Evolutionary conservation across 2,113 vertebrate species (phyloP).

Genomic region (Leptosomus discolor): DNA sequence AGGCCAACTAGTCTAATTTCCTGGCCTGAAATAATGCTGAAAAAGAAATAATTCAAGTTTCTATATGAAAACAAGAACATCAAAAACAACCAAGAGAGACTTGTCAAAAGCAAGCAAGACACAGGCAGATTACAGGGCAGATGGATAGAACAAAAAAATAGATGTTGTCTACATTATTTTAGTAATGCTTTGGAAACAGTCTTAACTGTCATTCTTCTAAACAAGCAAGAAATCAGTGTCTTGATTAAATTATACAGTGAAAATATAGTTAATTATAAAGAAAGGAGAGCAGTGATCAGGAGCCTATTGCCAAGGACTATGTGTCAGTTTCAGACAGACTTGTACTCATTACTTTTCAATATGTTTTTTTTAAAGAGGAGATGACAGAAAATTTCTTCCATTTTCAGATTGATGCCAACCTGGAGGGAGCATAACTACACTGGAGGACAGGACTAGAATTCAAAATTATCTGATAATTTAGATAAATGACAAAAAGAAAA

Average conservation of each 20-base stretch:
- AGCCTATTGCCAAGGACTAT: background rate
- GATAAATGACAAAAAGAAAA: background rate
- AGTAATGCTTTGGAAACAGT: background rate
- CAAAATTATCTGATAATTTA: background rate
- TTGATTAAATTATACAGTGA: background rate
- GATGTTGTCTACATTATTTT: background rate
- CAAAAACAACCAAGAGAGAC: background rate
- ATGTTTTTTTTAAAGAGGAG: background rate
- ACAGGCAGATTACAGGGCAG: background rate
- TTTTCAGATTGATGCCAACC: background rate
- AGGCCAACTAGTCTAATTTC: background rate
- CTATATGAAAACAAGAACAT: background rate
- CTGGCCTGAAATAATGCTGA: background rate
- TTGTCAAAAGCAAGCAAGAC: background rate
- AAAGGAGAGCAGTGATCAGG: background rate
- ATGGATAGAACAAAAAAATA: background rate
- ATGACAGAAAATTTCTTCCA: background rate
- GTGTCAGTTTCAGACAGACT: background rate
- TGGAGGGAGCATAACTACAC: background rate
- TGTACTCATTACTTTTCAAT: background rate
- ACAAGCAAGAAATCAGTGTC: background rate
- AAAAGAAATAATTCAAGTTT: background rate
- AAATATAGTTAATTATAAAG: background rate
- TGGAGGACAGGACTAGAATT: background rate
- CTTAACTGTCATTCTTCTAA: background rate